phyloP scores from a whole-genome alignment of 2,888 invertebrate genomes.

The Laspeyria flexula region DNA sequence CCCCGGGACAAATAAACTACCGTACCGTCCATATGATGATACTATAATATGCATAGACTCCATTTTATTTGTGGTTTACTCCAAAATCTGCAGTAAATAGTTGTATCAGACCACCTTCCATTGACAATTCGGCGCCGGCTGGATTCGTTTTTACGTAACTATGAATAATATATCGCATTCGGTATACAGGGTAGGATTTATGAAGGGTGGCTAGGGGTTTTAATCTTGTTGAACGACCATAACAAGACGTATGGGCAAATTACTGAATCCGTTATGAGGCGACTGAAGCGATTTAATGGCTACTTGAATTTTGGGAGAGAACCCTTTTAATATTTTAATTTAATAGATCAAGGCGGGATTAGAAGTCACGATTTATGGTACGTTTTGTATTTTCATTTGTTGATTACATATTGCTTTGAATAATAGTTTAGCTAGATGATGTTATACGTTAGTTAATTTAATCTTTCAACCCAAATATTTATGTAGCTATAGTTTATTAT shows the following conservation, averaged over 20 bases:
- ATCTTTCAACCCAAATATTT: not conserved
- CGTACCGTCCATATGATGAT: conserved; percentile 76
- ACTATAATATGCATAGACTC: conserved; percentile 83
- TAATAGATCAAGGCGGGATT: conserved; percentile 63
- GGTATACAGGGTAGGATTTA: conserved; percentile 77
- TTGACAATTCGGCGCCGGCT: conserved; percentile 71
- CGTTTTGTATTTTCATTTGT: conserved; percentile 37
- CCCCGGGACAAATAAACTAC: conserved; percentile 75
- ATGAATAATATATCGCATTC: conserved; percentile 79
- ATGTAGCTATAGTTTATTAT: not conserved
- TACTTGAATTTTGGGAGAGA: conserved; percentile 68
- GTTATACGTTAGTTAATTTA: conserved; percentile 13
- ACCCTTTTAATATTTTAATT: conserved; percentile 72
- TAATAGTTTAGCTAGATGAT: conserved; percentile 13
- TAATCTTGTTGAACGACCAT: conserved; percentile 82
- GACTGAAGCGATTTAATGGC: conserved; percentile 74
- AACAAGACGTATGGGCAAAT: conserved; percentile 84
- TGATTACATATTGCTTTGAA: conserved; percentile 37
- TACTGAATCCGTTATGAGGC: conserved; percentile 81
- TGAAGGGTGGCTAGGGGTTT: conserved; percentile 80
- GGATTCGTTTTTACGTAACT: conserved; percentile 75
- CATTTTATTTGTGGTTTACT: conserved; percentile 79
- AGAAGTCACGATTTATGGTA: conserved; percentile 53
- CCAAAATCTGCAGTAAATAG: conserved; percentile 64
- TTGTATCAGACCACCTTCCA: conserved; percentile 47